Evolutionary conservation across 2,888 invertebrate genomes (phyloP).

Genomic region (Lordiphosa fenestrarum): DNA sequence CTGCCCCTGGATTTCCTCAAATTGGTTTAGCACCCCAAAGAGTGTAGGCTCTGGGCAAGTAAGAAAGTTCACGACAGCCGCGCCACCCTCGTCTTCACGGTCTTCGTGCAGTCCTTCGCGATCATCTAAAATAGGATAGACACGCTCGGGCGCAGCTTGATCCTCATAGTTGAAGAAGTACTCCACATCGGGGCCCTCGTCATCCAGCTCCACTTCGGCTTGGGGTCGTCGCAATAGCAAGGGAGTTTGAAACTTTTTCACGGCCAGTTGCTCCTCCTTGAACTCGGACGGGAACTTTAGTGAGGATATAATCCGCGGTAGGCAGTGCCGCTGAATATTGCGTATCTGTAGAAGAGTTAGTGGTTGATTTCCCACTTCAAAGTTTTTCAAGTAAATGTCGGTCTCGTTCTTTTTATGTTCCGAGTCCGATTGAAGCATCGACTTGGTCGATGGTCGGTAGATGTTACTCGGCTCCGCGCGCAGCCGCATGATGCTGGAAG

Average conservation of each 20-base stretch:
- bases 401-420: fast-evolving
- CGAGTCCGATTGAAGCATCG: background rate
- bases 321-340: conserved; percentile 39
- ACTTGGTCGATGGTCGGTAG: conserved; percentile 6
- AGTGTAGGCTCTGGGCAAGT: background rate
- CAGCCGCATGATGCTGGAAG: conserved; percentile 2
- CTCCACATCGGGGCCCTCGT: background rate
- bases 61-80: background rate
- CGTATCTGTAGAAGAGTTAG: conserved; percentile 25
- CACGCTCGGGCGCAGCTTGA: conserved; percentile 69
- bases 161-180: conserved; percentile 42
- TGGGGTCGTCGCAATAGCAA: conserved; percentile 18
- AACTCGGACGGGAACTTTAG: conserved; percentile 71
- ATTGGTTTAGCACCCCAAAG: conserved; percentile 19
- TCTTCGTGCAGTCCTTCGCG: background rate
- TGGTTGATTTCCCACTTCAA: conserved; percentile 8
- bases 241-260: conserved; percentile 4
- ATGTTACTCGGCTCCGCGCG: conserved; percentile 20
- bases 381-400: conserved; percentile 12
- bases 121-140: conserved; percentile 53
- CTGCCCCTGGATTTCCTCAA: conserved; percentile 35
- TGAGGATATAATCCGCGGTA: conserved; percentile 72
- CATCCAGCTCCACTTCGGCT: background rate
- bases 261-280: conserved; percentile 32
- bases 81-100: background rate